Conservation (phyloP, 2,888 invertebrate genomes). For the Nemapogon koenigi region DNA sequence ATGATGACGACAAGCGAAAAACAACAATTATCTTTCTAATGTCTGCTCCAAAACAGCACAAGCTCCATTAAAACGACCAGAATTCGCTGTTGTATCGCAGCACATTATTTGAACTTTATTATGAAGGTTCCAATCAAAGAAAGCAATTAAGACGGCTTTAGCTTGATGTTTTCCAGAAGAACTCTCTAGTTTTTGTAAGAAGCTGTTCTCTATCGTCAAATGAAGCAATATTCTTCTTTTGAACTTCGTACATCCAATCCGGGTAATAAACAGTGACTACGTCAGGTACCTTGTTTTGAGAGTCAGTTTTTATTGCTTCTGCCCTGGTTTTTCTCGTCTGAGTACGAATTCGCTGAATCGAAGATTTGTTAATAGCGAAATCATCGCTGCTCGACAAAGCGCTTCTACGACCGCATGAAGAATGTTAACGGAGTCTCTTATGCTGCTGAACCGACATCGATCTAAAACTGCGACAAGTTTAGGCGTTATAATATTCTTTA, state of each 20-base stretch:
- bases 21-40: no score
- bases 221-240: slow-evolving; percentile 2
- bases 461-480: slow-evolving; percentile 2
- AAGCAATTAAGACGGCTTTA: not conserved
- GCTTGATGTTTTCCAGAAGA: slow-evolving; percentile 4
- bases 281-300: slow-evolving; percentile 4
- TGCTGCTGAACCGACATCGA: slow-evolving; percentile 4
- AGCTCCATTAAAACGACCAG: no score
- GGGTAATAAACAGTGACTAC: slow-evolving; percentile 5
- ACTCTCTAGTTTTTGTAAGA: slow-evolving; percentile 3
- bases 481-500: not conserved
- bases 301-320: slow-evolving; percentile 6
- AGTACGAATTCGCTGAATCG: slow-evolving; percentile 5
- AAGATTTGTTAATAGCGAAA: slow-evolving; percentile 6
- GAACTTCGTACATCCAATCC: slow-evolving; percentile 5
- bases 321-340: slow-evolving; percentile 2
- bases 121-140: slow-evolving; percentile 2
- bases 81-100: no score
- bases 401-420: slow-evolving; percentile 5
- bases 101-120: no score
- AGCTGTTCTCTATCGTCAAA: slow-evolving; percentile 1
- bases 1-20: no score
- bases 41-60: no score
- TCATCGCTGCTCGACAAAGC: slow-evolving; percentile 3
- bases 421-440: slow-evolving; percentile 5